A percentile compares a stretch with the other conserved stretches of the same genome.
These are phyloP conservation scores for Barypeithes pellucidus DNA, from an alignment of 2,888 invertebrate species.

Conservation along the genomic window DNA sequence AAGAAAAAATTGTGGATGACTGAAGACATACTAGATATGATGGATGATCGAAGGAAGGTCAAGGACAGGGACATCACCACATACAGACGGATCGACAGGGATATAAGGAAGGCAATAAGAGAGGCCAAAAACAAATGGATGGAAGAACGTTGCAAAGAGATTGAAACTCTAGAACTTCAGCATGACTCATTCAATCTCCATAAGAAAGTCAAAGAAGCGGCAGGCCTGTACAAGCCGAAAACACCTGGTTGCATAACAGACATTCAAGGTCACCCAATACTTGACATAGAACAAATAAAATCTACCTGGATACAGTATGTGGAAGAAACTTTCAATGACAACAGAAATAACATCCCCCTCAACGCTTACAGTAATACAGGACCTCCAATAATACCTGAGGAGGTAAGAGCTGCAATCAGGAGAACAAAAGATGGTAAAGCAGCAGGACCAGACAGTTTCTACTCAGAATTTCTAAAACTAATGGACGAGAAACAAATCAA, in stretches of 20 bases:
- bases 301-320: neutral
- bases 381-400: neutral
- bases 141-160: too few relatives aligned
- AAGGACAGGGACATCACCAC: neutral
- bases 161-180: neutral
- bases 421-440: too few relatives aligned
- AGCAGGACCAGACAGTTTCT: too few relatives aligned
- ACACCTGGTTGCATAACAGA: conserved; percentile 9
- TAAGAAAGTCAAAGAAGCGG: conserved; percentile 19
- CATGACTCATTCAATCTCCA: conserved; percentile 17
- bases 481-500: neutral
- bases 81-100: neutral
- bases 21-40: neutral
- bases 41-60: neutral
- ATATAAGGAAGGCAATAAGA: neutral
- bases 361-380: neutral
- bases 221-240: conserved; percentile 9
- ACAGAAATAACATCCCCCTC: conserved; percentile 18
- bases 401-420: too few relatives aligned
- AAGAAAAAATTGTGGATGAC: neutral
- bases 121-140: too few relatives aligned
- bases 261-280: conserved; percentile 14
- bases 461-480: neutral
- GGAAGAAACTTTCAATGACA: conserved; percentile 9
- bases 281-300: conserved; percentile 14